Evolutionary conservation across 2,797 vertebrate genomes (phyloP), one percentile per base, ranked within the genome.

Genomic region (Phoebastria nigripes): DNA sequence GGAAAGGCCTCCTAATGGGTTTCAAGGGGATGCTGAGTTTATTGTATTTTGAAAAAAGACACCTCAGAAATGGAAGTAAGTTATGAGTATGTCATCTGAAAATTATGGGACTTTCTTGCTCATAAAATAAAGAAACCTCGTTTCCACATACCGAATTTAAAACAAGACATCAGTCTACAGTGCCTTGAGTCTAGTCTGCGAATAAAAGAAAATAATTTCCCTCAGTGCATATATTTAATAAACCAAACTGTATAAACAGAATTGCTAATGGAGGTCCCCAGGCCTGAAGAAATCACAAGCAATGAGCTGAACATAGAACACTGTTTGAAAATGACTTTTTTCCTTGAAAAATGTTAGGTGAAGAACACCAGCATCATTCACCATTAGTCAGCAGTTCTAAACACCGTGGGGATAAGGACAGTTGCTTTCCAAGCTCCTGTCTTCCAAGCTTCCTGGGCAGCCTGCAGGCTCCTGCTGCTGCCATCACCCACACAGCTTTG

Each of bases 141-240:
- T 96, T 97, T 97, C 83, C 92, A 85, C 90, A 84, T 76, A 73
- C 85, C 62, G 21, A 83, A 87, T 94, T 92, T 94, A 86, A 95
- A 95, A 85, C 37, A 96, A 97, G 90, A 69, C 76, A 94, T 93
- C 89, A 86, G 87, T 90, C 84, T 91, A 39, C 37, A 89, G 52
- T 88, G 80, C 33, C 81, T 85, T 94, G 86, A 95, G 78, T 93
- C 82, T 95, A 91, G 80, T 86, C 71, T 95, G 77, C n/a, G 61
- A 97, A 95, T 96, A 89, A 80, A 96, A 91, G 47, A 87, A 97
- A 93, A 96, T 90, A 0, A 97, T 97, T 97, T 96, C 90, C 90
- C 93, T 95, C 85, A 91, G 94, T 96, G 88, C 31, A 65, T 92
- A 95, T 94, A 95, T 96, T 97, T 97, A 97, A 97, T 97, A 97